Conservation (phyloP, 2,888 invertebrate genomes). For the Lycocerus yunnanus region DNA sequence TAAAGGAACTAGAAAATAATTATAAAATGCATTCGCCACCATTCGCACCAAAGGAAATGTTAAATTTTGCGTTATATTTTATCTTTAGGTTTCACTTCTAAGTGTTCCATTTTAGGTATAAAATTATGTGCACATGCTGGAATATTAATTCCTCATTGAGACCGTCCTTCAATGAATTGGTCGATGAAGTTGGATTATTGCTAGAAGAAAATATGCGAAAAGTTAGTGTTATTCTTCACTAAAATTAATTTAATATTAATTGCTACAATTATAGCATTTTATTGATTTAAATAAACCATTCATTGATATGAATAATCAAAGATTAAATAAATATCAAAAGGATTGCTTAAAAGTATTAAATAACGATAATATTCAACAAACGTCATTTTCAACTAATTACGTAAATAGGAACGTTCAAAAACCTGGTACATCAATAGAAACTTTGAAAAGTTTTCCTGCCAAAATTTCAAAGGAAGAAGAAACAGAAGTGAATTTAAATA, state of each 20-base stretch:
- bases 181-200: not conserved
- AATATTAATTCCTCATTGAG: not conserved
- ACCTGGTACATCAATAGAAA: too few species aligned
- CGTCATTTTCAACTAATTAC: not conserved
- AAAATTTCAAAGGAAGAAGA: too few species aligned
- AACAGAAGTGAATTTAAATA: too few species aligned
- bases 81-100: not conserved
- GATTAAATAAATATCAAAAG: not conserved
- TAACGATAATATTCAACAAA: not conserved
- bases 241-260: not conserved
- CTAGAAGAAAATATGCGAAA: not conserved
- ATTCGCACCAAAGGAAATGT: not conserved
- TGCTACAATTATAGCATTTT: not conserved
- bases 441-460: too few species aligned
- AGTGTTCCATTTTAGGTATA: slow-evolving; percentile 55
- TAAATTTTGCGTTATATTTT: not conserved
- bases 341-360: not conserved
- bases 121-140: not conserved
- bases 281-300: not conserved
- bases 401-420: not conserved
- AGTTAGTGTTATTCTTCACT: not conserved
- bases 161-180: not conserved
- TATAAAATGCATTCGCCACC: not conserved
- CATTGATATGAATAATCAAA: not conserved
- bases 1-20: not conserved